phyloP scores from a whole-genome alignment of 2,113 vertebrate genomes.

The Colistium nudipinnis region DNA sequence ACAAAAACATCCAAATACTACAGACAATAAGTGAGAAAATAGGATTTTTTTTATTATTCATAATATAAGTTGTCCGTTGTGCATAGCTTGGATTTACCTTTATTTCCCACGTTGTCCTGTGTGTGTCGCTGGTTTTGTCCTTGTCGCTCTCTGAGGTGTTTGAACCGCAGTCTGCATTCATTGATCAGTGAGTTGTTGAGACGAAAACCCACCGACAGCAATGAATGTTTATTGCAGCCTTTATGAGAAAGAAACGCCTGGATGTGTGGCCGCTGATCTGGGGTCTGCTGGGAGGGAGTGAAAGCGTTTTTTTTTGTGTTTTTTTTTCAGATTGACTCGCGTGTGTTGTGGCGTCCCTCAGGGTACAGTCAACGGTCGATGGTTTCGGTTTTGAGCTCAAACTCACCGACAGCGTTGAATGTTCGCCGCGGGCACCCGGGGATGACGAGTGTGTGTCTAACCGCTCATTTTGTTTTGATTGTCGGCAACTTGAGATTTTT shows the following conservation, averaged over 20 bases:
- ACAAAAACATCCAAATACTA: no score
- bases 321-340: neutral
- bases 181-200: slow-evolving; percentile 95
- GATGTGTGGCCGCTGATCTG: neutral
- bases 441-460: neutral
- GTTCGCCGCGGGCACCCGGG: slow-evolving; percentile 89
- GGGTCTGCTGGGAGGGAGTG: neutral
- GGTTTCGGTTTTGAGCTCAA: slow-evolving; percentile 94
- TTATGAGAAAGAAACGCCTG: slow-evolving; percentile 64
- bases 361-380: slow-evolving; percentile 99
- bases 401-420: slow-evolving; percentile 99
- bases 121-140: neutral
- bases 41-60: no score
- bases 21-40: no score
- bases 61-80: no score
- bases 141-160: slow-evolving; percentile 48
- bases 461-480: neutral
- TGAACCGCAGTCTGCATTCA: slow-evolving; percentile 99
- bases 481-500: neutral
- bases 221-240: slow-evolving; percentile 99
- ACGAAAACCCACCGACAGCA: slow-evolving; percentile 99
- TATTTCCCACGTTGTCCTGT: neutral
- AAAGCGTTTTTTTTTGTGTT: no score
- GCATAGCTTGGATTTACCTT: neutral
- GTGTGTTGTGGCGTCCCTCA: slow-evolving; percentile 82